Conservation (phyloP, 2,113 vertebrate species). For the Silurus glanis region DNA sequence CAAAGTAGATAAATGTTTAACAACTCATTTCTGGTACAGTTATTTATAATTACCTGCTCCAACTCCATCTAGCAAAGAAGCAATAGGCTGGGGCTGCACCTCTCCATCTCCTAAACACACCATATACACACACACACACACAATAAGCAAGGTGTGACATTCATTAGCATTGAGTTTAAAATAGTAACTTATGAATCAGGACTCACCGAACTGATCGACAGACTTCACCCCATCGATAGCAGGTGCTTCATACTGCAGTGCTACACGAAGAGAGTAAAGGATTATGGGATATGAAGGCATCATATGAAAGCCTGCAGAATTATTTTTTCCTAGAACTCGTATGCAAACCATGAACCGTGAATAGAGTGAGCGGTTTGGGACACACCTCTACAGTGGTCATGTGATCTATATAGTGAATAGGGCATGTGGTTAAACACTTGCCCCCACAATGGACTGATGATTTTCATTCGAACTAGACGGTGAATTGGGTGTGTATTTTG, state of each 20-base stretch:
- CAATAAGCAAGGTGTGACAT: background rate
- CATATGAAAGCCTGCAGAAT: background rate
- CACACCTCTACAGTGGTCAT: background rate
- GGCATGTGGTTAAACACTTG: background rate
- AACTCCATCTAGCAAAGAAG: slow-evolving; percentile 31
- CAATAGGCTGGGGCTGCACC: slow-evolving; percentile 40
- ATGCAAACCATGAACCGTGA: background rate
- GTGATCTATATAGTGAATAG: background rate
- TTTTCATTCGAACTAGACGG: background rate
- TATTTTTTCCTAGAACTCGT: too few relatives aligned
- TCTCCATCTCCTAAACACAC: slow-evolving; percentile 56
- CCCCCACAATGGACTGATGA: background rate
- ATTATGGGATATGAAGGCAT: background rate
- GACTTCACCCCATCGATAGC: slow-evolving; percentile 53
- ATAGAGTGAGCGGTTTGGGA: too few relatives aligned
- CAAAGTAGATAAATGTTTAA: background rate
- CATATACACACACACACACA: background rate
- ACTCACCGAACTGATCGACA: slow-evolving; percentile 52
- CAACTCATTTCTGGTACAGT: background rate
- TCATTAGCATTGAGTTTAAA: background rate
- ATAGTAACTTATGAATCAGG: background rate
- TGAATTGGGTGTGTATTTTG: too few relatives aligned
- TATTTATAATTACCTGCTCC: background rate
- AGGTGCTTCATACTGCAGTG: slow-evolving; percentile 53
- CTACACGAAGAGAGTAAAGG: background rate